A percentile compares a stretch with the other conserved stretches of the same genome.
These are phyloP conservation scores for Sardinella longiceps DNA, from an alignment of 2,797 vertebrate species.

Conservation along the genomic window DNA sequence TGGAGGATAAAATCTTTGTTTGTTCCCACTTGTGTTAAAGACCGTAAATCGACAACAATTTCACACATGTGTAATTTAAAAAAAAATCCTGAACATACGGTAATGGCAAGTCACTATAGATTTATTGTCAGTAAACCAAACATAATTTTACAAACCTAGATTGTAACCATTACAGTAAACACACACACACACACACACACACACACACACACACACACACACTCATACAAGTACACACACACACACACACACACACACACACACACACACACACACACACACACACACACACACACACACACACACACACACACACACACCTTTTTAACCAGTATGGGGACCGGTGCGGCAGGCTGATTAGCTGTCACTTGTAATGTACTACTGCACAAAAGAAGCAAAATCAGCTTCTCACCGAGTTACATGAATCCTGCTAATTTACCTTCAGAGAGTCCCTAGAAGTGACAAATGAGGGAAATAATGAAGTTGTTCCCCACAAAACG, in stretches of 20 bases:
- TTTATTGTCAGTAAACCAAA: not conserved
- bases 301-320: not conserved
- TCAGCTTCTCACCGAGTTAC: not conserved
- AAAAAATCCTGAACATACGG: not conserved
- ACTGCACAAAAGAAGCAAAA: not conserved
- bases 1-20: not conserved
- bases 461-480: not conserved
- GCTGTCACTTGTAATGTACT: not conserved
- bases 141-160: not conserved
- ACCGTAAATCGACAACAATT: too few relatives aligned
- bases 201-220: too few relatives aligned
- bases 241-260: too few relatives aligned
- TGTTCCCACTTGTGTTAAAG: too few relatives aligned
- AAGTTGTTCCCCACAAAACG: not conserved
- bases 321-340: not conserved
- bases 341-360: not conserved
- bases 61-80: not conserved
- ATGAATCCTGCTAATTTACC: conserved; percentile 10
- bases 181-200: too few relatives aligned
- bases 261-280: too few relatives aligned
- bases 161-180: too few relatives aligned
- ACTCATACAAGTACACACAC: too few relatives aligned
- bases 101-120: not conserved
- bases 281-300: too few relatives aligned
- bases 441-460: not conserved